A percentile compares a stretch with the other conserved stretches of the same genome.
Evolutionary conservation across 2,888 invertebrate genomes (phyloP).

Genomic region (Meteorus cinctellus): DNA sequence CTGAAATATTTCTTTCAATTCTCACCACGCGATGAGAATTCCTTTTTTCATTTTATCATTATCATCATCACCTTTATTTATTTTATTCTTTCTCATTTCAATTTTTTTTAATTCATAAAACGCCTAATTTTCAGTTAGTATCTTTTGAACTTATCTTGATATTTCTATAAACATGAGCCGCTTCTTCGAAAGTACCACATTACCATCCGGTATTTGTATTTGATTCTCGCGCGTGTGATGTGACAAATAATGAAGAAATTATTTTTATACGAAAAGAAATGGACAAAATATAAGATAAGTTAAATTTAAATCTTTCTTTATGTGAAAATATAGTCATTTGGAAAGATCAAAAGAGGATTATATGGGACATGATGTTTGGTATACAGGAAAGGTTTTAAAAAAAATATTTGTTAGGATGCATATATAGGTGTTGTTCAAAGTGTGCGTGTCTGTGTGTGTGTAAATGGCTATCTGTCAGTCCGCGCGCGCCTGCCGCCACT

Average conservation of each 20-base stretch:
- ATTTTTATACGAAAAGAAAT: neutral
- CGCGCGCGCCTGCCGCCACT: neutral
- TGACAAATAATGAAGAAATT: constrained; percentile 15
- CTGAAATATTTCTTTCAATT: constrained; percentile 46
- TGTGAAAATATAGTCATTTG: neutral
- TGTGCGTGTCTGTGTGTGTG: neutral
- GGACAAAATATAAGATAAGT: neutral
- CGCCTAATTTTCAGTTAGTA: constrained; percentile 51
- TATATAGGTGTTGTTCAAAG: neutral
- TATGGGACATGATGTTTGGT: neutral
- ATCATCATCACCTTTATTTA: neutral
- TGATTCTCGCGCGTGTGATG: constrained; percentile 7
- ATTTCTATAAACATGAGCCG: constrained; percentile 41
- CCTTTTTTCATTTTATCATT: constrained; percentile 16
- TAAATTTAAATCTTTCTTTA: constrained; percentile 19
- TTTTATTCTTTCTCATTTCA: neutral
- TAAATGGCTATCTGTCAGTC: neutral
- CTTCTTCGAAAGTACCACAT: neutral
- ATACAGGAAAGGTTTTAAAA: neutral
- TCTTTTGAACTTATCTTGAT: constrained; percentile 47
- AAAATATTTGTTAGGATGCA: neutral
- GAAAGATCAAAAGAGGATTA: constrained; percentile 2
- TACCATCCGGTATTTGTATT: neutral
- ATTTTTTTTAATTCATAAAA: constrained; percentile 2
- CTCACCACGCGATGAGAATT: constrained; percentile 44